Evolutionary conservation across 2,888 invertebrate genomes (phyloP).

Genomic region (Agrochola litura): DNA sequence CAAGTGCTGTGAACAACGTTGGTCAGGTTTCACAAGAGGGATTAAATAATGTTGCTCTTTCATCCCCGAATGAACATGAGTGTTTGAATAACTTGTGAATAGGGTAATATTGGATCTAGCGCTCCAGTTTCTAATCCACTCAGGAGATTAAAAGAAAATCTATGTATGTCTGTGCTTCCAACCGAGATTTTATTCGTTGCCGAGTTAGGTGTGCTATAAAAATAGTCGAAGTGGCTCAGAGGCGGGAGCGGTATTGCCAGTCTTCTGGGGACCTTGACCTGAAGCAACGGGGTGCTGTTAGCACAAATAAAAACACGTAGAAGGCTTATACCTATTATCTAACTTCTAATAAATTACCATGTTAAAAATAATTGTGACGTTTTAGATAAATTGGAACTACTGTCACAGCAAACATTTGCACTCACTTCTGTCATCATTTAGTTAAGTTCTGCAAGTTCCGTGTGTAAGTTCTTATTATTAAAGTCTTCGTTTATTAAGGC

Average conservation of each 20-base stretch:
- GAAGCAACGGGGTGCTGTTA: not conserved
- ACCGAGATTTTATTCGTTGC: slow-evolving; percentile 43
- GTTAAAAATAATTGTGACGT: not conserved
- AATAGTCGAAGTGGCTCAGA: slow-evolving; percentile 48
- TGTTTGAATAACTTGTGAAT: slow-evolving; percentile 32
- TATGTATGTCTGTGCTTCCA: slow-evolving; percentile 26
- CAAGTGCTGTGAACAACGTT: slow-evolving; percentile 20
- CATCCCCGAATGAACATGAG: slow-evolving; percentile 16
- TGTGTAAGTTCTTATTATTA: too few species aligned
- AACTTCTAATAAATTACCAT: not conserved
- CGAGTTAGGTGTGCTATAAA: slow-evolving; percentile 45
- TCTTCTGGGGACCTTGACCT: slow-evolving; percentile 50
- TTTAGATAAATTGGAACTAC: not conserved
- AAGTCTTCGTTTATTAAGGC: not conserved
- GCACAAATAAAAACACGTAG: not conserved
- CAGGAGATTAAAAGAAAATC: slow-evolving; percentile 52
- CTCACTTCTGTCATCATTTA: not conserved
- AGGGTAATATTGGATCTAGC: slow-evolving; percentile 24
- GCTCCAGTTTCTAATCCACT: slow-evolving; percentile 50
- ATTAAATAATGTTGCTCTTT: slow-evolving; percentile 29
- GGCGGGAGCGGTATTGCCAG: slow-evolving; percentile 13
- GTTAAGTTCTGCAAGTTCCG: too few species aligned
- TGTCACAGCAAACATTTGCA: not conserved
- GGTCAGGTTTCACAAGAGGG: not conserved
- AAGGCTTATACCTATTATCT: not conserved